phyloP scores from a whole-genome alignment of 2,113 vertebrate genomes.

The Heterocephalus glaber region DNA sequence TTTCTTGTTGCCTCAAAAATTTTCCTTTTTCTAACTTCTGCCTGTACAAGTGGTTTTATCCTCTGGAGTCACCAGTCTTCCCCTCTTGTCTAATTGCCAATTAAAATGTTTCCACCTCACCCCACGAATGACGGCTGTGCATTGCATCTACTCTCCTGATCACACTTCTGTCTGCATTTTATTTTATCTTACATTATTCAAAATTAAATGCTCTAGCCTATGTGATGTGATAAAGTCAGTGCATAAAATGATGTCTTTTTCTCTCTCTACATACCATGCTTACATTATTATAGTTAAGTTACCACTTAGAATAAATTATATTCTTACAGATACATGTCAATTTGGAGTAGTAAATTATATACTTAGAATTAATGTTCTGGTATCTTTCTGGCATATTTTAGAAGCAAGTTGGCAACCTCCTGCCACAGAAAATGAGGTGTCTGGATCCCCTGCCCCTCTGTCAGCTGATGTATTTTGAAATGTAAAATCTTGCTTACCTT shows the following conservation, averaged over 20 bases:
- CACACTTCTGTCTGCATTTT: neutral
- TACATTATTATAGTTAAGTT: neutral
- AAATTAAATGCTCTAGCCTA: neutral
- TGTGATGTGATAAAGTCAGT: neutral
- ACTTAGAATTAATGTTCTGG: slow-evolving; percentile 7
- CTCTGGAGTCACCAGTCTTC: neutral
- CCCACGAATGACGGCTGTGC: neutral
- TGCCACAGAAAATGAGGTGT: neutral
- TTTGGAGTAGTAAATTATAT: neutral
- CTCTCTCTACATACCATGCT: neutral
- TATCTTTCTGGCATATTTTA: slow-evolving; percentile 18
- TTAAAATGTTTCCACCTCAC: neutral
- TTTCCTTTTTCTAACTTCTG: neutral
- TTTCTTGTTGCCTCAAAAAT: neutral
- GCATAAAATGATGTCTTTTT: neutral
- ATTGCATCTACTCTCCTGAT: neutral
- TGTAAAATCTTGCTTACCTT: neutral
- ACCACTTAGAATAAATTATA: neutral
- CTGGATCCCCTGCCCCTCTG: neutral
- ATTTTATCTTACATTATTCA: neutral
- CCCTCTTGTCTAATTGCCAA: neutral
- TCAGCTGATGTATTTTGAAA: slow-evolving; percentile 11
- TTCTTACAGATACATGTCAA: neutral
- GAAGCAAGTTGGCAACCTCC: neutral
- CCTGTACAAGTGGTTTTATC: neutral